A percentile compares a stretch with the other conserved stretches of the same genome.
Conservation (phyloP, 2,888 invertebrate genomes). For the Amblyjoppa fuscipennis region DNA sequence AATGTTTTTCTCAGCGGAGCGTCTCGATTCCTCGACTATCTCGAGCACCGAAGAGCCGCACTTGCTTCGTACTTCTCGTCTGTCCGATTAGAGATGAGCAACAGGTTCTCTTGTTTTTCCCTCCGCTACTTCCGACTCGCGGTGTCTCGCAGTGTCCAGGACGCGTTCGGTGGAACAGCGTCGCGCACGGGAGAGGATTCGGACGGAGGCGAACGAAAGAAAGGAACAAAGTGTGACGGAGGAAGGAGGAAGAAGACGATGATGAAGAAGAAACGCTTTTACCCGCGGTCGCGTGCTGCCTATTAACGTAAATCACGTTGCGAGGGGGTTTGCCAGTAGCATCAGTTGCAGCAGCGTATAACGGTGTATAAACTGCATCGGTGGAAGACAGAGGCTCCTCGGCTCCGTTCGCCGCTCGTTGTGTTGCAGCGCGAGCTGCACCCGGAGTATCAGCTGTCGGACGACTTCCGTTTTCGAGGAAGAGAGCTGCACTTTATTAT, state of each 20-base stretch:
- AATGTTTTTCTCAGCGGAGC: background rate
- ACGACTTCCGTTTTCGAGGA: slow-evolving; percentile 72
- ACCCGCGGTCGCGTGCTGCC: slow-evolving; percentile 70
- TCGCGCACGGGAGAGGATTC: background rate
- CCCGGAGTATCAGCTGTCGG: slow-evolving; percentile 72
- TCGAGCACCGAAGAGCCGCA: slow-evolving; percentile 46
- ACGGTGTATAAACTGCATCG: slow-evolving; percentile 45
- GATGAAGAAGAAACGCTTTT: slow-evolving; percentile 47
- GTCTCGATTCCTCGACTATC: slow-evolving; percentile 28
- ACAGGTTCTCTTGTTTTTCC: slow-evolving; percentile 38
- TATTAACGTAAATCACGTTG: slow-evolving; percentile 75
- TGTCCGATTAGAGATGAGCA: slow-evolving; percentile 17
- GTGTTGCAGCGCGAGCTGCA: slow-evolving; percentile 52
- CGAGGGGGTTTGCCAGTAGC: slow-evolving; percentile 47
- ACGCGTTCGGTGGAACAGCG: background rate
- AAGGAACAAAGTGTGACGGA: slow-evolving; percentile 1
- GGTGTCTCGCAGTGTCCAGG: background rate
- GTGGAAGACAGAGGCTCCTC: slow-evolving; percentile 39
- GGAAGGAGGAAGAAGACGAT: slow-evolving; percentile 20
- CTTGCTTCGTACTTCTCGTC: slow-evolving; percentile 21
- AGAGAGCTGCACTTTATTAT: slow-evolving; percentile 63
- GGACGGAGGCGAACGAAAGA: background rate
- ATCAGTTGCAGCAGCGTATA: slow-evolving; percentile 51
- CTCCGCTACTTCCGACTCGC: background rate
- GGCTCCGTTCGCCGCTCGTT: slow-evolving; percentile 38